Evolutionary conservation across 1,140 invertebrate species (phyloP), one percentile per base, ranked within the genome.

Genomic region (Heterodera schachtii): DNA sequence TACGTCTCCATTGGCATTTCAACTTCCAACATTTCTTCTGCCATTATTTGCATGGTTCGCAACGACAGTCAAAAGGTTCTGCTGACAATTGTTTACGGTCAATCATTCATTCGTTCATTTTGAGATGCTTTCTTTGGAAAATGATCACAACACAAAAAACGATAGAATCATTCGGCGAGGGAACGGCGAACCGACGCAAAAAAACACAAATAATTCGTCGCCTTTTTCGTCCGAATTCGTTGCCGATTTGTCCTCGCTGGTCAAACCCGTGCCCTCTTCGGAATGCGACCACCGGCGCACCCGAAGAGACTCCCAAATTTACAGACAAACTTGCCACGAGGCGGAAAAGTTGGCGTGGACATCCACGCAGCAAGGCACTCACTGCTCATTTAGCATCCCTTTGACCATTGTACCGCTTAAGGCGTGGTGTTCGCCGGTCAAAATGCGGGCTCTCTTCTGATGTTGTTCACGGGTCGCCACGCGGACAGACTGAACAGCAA

Each of bases 361-460:
- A 52, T 83, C 88, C n/a, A 83, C 81, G 7, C 80, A 88, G 66
- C 82, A 86, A 82, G 87, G 86, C 43, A 75, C 44, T 57, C 5
- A n/a, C 67, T n/a, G 67, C 19, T 31, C 31, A 31, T 31, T 31
- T 31, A 1, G 31, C 16, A 16, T 69, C 67, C 6, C 67, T 69
- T 69, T 69, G 67, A 8, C 41, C 9, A 77, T 78, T 44, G 19
- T 67, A 4, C 21, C 31, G 43, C 70, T 78, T 67, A 44, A 88
- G 87, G 87, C 78, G 81, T 89, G 8, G 82, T 89, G 31, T 89
- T 89, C 79, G 87, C 87, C 31, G 87, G 87, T 8, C 87, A 89
- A 78, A 89, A 89, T 77, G 84, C 84, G 57, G 87, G 87, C 19
- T 83, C 81, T 64, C 73, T 89, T 9, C 75, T 88, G 6, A 89